Evolutionary conservation across 1,140 invertebrate genomes (phyloP).

Genomic region (Oedothorax gibbosus): DNA sequence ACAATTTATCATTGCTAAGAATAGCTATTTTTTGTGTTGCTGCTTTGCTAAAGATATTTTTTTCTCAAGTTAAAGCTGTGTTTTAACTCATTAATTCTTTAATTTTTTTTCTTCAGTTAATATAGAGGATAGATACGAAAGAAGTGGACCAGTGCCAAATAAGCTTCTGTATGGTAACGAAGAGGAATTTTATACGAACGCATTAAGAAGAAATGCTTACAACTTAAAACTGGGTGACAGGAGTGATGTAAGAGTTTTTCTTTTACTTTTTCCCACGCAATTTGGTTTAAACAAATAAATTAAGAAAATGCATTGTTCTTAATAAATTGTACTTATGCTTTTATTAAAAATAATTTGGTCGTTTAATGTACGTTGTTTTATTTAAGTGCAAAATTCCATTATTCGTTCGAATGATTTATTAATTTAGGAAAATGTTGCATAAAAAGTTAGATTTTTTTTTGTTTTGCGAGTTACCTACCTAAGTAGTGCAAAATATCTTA

Average conservation of each 20-base stretch:
- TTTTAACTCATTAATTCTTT: not conserved
- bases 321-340: not conserved
- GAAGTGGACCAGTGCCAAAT: slow-evolving; percentile 52
- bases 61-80: not conserved
- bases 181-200: slow-evolving; percentile 65
- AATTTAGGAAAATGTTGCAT: too few relatives aligned
- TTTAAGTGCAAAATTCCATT: too few relatives aligned
- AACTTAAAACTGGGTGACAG: slow-evolving; percentile 65
- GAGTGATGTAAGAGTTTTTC: slow-evolving; percentile 27
- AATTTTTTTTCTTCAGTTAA: slow-evolving; percentile 33
- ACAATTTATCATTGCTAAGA: too few relatives aligned
- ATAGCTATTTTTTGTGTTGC: not conserved
- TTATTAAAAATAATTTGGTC: not conserved
- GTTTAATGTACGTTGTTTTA: too few relatives aligned
- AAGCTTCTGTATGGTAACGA: slow-evolving; percentile 54
- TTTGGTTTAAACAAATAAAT: too few relatives aligned
- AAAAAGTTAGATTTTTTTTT: too few relatives aligned
- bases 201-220: slow-evolving; percentile 66
- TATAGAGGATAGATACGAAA: slow-evolving; percentile 53
- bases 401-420: too few relatives aligned
- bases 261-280: too few relatives aligned
- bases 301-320: not conserved
- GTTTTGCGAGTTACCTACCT: too few relatives aligned
- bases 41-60: not conserved
- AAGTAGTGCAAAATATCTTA: too few relatives aligned